Base-by-base conservation (phyloP, 2,888 invertebrate species). In the Ptychoptera albimana region DNA sequence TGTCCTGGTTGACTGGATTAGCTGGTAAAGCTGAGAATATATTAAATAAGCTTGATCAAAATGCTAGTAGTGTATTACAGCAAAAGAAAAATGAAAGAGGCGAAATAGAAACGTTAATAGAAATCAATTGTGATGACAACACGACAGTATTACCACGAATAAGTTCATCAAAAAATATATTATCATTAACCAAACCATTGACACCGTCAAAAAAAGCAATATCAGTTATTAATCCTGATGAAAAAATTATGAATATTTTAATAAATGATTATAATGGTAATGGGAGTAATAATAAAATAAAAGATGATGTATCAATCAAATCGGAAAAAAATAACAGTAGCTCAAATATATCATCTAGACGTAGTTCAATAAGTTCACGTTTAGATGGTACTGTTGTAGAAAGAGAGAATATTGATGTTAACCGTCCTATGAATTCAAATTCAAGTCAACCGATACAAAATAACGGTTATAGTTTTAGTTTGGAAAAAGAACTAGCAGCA, bases 21-120 rank as follows among this genome's bases (percentile, higher is more conserved):
- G 82, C 82, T 47, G 81, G 77, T 29, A 81, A 74, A 59, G 83
- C 84, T 11, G 84, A 84, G 57, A 73, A 71, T 55, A 72, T 85
- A 46, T 68, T 86, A 14, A 83, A 81, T 55, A 78, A 77, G 55
- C 61, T 85, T 16, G 84, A 85, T 54, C 74, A 82, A 55, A 77
- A 79, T 59, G 82, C 83, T 16, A 82, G 81, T 1, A 73, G 66
- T 14, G 82, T 77, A 13, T 57, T 78, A 39, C 69, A 71, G 42
- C 62, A 58, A 56, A 51, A 55, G 47, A 57, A 56, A 8, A 47
- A 49, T 39, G 58, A 61, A 14, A 53, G 50, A 12, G 37, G 42
- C 48, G 37, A 53, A 11, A 14, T 7, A 13, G 42, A 43, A 43
- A 23, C 11, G 15, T 37, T 40, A 41, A 16, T 12, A 13, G 45